Percentiles rank a stretch among this genome's conserved stretches.
Evolutionary conservation across 2,797 vertebrate species (phyloP).

Genomic region (Liparis tanakae): DNA sequence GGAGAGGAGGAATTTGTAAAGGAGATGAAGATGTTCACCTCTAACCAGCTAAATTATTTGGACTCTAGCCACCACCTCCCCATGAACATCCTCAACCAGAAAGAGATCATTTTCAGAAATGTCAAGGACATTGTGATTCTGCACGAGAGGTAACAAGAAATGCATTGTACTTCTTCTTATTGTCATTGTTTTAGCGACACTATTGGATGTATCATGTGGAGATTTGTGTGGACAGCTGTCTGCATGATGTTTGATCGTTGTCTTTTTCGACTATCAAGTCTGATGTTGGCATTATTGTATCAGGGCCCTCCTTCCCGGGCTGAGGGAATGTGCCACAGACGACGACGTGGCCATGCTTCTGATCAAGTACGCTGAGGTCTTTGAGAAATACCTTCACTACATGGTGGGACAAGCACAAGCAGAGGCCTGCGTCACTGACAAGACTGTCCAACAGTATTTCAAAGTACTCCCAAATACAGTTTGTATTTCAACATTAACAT

Average conservation of each 20-base stretch:
- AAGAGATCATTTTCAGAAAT: conserved; percentile 92
- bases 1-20: conserved; percentile 91
- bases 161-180: neutral
- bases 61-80: conserved; percentile 82
- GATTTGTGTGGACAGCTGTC: neutral
- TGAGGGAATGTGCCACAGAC: conserved; percentile 88
- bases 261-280: neutral
- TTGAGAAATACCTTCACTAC: conserved; percentile 92
- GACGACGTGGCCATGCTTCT: conserved; percentile 95
- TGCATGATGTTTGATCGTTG: neutral
- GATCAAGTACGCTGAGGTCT: conserved; percentile 86
- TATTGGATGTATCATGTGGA: neutral
- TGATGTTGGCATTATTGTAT: neutral
- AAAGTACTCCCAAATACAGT: conserved; percentile 79
- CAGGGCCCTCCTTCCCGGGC: conserved; percentile 83
- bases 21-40: conserved; percentile 87
- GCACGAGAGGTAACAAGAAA: conserved; percentile 85
- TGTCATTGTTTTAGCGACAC: neutral
- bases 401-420: conserved; percentile 92
- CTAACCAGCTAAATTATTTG: conserved; percentile 84
- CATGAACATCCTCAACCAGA: conserved; percentile 85
- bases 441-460: conserved; percentile 89
- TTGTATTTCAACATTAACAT: neutral
- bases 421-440: conserved; percentile 88
- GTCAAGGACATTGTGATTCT: conserved; percentile 88